Evolutionary conservation across 2,113 vertebrate genomes (phyloP).

Genomic region (Erpornis zantholeuca): DNA sequence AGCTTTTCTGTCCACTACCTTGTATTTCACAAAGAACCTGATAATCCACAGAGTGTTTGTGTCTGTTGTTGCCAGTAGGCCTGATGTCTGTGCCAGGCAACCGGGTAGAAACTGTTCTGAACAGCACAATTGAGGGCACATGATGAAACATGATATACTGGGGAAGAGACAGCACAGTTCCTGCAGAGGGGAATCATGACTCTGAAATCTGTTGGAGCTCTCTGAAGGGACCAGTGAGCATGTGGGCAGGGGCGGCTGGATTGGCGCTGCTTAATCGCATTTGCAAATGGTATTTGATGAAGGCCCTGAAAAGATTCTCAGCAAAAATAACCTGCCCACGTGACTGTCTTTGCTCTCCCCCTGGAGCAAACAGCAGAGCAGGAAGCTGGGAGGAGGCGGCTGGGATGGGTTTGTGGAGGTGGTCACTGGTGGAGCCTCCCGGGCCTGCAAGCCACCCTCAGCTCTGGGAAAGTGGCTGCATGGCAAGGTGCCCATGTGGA

Average conservation of each 20-base stretch:
- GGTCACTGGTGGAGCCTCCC: neutral
- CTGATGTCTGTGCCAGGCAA: neutral
- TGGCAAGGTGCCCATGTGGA: fast-evolving
- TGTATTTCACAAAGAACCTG: neutral
- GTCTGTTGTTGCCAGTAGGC: neutral
- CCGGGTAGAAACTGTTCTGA: neutral
- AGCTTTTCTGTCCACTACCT: neutral
- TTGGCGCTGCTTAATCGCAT: fast-evolving
- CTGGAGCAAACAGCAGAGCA: neutral
- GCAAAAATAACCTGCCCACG: neutral
- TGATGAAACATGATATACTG: neutral
- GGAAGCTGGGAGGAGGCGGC: fast-evolving
- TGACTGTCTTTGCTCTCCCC: neutral
- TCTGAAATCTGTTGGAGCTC: neutral
- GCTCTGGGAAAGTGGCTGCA: neutral
- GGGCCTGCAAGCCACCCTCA: fast-evolving
- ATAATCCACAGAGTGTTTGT: neutral
- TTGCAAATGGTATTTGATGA: neutral
- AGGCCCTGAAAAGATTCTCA: neutral
- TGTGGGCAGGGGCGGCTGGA: neutral
- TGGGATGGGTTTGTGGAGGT: neutral
- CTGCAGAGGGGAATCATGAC: neutral
- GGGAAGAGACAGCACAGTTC: neutral
- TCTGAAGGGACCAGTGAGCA: neutral
- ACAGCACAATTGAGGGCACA: neutral